Evolutionary conservation across 2,113 vertebrate genomes (phyloP), one percentile per base, ranked within the genome.

Genomic region (Isichthys henryi): DNA sequence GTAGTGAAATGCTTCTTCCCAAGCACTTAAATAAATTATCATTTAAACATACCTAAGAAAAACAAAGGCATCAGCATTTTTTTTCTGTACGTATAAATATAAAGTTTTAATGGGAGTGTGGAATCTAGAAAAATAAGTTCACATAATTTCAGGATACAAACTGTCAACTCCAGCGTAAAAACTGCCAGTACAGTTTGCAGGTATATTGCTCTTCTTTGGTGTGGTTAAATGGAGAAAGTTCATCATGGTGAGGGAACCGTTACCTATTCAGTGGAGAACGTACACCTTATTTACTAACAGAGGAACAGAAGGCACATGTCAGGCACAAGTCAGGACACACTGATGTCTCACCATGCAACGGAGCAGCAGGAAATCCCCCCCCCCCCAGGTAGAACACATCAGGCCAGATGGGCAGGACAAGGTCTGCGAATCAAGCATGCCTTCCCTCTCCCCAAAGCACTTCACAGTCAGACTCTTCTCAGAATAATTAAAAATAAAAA

Each of bases 51-150:
- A 48, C 87, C 19, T 90, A 92, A 91, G 21, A 92, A 88, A 1
- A 86, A 27, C 49, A 56, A 84, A 35, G 35, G 74, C 46, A 90
- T 80, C 7, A 85, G 17, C 46, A 53, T 13, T 19, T 39, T 49
- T 87, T 87, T 90, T 89, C 91, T 46, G 10, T 96, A 96, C 96
- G 96, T 98, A 98, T 98, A 98, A 98, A 98, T 98, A 98, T 99
- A 98, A 98, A 96, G 97, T 97, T 99, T 99, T 98, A 99, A 98
- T 99, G 94, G 52, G 96, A 97, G 97, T 96, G 97, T 97, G 96
- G 96, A 97, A 97, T 97, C 98, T 99, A 99, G 97, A 99, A 99
- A 99, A 99, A 99, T 99, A 99, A 98, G 97, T 98, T 98, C 97
- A 98, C 97, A 98, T 97, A 97, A 98, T 98, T 97, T 98, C 97